These are phyloP conservation scores for Phycodurus eques DNA, from an alignment of 2,113 vertebrate species.

Conservation along the genomic window DNA sequence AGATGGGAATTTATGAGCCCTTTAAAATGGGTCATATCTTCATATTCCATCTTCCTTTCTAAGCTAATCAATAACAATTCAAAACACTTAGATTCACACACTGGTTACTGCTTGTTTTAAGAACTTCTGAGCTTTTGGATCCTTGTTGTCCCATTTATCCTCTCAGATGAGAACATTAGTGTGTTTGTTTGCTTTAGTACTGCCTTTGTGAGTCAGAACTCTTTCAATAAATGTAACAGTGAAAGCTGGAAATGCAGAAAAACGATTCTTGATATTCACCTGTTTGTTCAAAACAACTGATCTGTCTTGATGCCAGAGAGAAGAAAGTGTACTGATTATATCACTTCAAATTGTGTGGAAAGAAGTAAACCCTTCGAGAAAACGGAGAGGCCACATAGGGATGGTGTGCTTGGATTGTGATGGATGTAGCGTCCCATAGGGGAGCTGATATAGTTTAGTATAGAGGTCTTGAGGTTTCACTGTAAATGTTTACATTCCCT, in stretches of 20 bases:
- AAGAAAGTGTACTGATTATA: slow-evolving; percentile 28
- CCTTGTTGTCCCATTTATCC: not conserved
- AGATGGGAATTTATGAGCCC: slow-evolving; percentile 16
- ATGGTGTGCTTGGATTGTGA: slow-evolving; percentile 50
- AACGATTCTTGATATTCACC: not conserved
- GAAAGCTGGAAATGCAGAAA: not conserved
- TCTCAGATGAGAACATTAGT: not conserved
- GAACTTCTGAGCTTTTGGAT: not conserved
- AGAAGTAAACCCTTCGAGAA: slow-evolving; percentile 30
- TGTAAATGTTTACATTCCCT: slow-evolving; percentile 81
- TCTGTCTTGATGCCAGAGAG: not conserved
- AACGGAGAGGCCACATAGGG: slow-evolving; percentile 9
- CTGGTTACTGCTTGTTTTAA: slow-evolving; percentile 31
- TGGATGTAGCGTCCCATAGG: slow-evolving; percentile 61
- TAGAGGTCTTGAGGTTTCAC: slow-evolving; percentile 68
- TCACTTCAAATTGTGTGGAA: slow-evolving; percentile 26
- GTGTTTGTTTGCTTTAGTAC: not conserved
- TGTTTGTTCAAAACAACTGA: not conserved
- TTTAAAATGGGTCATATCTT: slow-evolving; percentile 61
- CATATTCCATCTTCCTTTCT: slow-evolving; percentile 71
- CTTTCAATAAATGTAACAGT: not conserved
- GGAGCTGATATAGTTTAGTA: slow-evolving; percentile 5
- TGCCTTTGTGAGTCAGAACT: not conserved
- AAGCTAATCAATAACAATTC: slow-evolving; percentile 73
- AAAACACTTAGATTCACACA: slow-evolving; percentile 74